These are phyloP conservation scores for Ornithorhynchus anatinus DNA, from an alignment of 2,113 vertebrate genomes.

Conservation along the genomic window DNA sequence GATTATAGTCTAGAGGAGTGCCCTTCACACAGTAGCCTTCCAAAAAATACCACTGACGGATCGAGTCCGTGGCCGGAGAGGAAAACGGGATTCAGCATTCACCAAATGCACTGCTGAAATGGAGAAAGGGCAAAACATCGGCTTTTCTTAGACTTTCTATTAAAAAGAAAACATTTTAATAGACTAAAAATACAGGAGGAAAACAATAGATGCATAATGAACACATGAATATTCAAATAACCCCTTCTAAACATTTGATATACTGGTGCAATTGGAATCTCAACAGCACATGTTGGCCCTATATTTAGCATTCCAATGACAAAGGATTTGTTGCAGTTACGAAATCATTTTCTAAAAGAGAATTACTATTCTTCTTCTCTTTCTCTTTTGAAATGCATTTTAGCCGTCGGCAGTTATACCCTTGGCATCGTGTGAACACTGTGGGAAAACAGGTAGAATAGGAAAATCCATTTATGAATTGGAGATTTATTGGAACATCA, in stretches of 20 bases:
- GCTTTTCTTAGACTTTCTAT: not conserved
- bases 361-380: not conserved
- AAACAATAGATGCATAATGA: not conserved
- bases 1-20: too few relatives aligned
- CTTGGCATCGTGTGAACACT: not conserved
- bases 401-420: not conserved
- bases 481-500: not conserved
- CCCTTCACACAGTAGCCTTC: too few relatives aligned
- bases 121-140: not conserved
- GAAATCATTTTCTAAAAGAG: not conserved
- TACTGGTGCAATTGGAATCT: slow-evolving; percentile 8
- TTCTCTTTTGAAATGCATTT: not conserved
- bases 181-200: not conserved
- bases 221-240: slow-evolving; percentile 10
- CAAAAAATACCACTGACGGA: too few relatives aligned
- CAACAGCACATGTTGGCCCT: not conserved
- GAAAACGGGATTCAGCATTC: not conserved
- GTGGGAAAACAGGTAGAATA: not conserved
- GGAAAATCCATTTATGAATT: not conserved
- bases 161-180: slow-evolving; percentile 29
- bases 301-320: not conserved
- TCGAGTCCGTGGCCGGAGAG: not conserved
- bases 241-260: not conserved
- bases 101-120: slow-evolving; percentile 1
- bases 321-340: not conserved